Evolutionary conservation across 1,140 invertebrate species (phyloP), one percentile per base, ranked within the genome.

Genomic region (Drosophila busckii): DNA sequence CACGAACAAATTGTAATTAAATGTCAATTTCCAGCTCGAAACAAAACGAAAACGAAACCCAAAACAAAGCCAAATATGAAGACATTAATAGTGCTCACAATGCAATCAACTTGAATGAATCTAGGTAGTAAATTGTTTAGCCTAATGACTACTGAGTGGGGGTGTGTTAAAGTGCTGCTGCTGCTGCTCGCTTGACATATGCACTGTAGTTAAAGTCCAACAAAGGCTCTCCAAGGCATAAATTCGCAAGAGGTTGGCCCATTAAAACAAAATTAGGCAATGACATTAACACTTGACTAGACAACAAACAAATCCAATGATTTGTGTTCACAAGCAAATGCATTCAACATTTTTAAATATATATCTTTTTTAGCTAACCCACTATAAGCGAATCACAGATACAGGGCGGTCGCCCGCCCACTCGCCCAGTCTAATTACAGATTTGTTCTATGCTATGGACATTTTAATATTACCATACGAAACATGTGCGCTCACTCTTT

Each of bases 1-100:
- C 35, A 6, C 29, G 25, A 32, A 4, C n/a, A 45, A 35, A 44
- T 28, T 65, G 48, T 58, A 50, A 60, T 65, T 78, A 78, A 78
- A 78, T 78, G 73, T 80, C 69, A 73, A 78, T 78, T 78, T 78
- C 50, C 73, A 50, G 49, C 3, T n/a, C 9, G 9, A 37, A 44
- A 26, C 42, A 25, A 28, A 25, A 25, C 3, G 16, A 10, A 23
- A n/a, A 19, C n/a, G n/a, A n/a, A n/a, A n/a, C n/a, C n/a, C n/a
- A 46, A 28, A 29, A 10, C 16, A 25, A 13, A 23, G 23, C 13
- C n/a, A 34, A 65, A 41, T 16, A 61, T 55, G 54, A 55, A 65
- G 59, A 44, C 69, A 78, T 78, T 71, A 60, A 58, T 68, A 67
- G 60, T 22, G 20, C 22, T 13, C 7, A 35, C 7, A 34, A 56